These are phyloP conservation scores for Neoscelio sp. DNA, from an alignment of 2,888 invertebrate genomes.

Conservation along the genomic window DNA sequence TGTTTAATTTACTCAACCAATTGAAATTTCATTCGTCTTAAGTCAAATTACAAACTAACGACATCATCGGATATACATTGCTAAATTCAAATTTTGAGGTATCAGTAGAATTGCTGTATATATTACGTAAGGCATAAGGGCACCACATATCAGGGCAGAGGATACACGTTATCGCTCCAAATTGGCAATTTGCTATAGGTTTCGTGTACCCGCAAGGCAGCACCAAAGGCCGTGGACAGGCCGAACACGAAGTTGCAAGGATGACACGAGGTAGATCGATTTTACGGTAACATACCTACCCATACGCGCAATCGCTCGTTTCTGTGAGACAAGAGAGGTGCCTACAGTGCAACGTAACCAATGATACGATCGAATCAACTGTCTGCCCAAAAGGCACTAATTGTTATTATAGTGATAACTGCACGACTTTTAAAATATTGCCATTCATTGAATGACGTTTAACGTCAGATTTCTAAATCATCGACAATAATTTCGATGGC, in stretches of 20 bases:
- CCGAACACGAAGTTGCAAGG: constrained; percentile 56
- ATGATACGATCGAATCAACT: constrained; percentile 57
- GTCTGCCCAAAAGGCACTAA: constrained; percentile 41
- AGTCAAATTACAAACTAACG: background rate
- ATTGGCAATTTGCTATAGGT: constrained; percentile 76
- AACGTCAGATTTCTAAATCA: too few species aligned
- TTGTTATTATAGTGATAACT: constrained; percentile 52
- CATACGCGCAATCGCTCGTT: constrained; percentile 45
- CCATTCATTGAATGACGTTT: too few species aligned
- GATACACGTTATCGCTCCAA: constrained; percentile 69
- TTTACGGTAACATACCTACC: constrained; percentile 52
- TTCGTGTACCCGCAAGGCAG: constrained; percentile 69
- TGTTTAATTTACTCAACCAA: too few species aligned
- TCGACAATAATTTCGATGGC: too few species aligned
- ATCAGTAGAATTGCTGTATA: constrained; percentile 24
- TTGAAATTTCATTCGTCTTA: background rate
- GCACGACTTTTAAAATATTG: constrained; percentile 24
- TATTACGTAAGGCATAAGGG: constrained; percentile 52
- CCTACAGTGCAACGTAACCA: constrained; percentile 43
- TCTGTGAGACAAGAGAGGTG: constrained; percentile 30
- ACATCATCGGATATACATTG: background rate
- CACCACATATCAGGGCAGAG: constrained; percentile 44
- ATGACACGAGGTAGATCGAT: constrained; percentile 61
- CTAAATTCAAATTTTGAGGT: constrained; percentile 27
- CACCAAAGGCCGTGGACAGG: constrained; percentile 69